Conservation (phyloP, 2,797 vertebrate species). For the Vultur gryphus region DNA sequence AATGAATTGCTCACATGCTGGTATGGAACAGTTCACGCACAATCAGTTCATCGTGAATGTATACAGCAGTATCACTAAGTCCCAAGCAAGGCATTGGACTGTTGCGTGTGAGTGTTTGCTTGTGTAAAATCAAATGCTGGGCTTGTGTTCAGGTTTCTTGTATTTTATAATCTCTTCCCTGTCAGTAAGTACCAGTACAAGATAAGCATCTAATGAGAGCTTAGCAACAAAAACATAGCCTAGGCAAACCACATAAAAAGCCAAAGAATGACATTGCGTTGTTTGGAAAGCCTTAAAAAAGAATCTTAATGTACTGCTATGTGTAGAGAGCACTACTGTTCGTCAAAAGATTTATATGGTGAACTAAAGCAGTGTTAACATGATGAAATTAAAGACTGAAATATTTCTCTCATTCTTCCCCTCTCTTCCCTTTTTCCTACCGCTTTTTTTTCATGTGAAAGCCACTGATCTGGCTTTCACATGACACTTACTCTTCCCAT, state of each 20-base stretch:
- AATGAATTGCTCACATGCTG: fast-evolving
- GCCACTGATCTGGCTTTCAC: background rate
- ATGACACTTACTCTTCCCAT: background rate
- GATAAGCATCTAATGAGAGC: background rate
- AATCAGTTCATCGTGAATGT: fast-evolving
- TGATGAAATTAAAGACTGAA: background rate
- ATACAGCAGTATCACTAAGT: background rate
- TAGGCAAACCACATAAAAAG: background rate
- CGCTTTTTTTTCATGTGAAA: background rate
- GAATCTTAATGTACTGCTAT: background rate
- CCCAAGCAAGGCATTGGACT: background rate
- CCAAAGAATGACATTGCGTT: background rate
- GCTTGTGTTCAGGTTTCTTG: background rate
- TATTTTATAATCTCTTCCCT: background rate
- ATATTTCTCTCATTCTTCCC: background rate
- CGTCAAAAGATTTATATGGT: fast-evolving
- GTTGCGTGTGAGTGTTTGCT: background rate
- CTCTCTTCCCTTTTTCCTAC: background rate
- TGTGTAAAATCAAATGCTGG: background rate
- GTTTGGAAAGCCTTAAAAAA: conserved; percentile 9
- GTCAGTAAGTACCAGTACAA: background rate
- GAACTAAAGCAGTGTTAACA: background rate
- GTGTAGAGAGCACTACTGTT: background rate
- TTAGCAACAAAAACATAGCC: background rate
- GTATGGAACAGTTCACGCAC: background rate